A percentile compares a stretch with the other conserved stretches of the same genome.
phyloP scores from a whole-genome alignment of 1,140 invertebrate genomes.

The Gryon sp. region DNA sequence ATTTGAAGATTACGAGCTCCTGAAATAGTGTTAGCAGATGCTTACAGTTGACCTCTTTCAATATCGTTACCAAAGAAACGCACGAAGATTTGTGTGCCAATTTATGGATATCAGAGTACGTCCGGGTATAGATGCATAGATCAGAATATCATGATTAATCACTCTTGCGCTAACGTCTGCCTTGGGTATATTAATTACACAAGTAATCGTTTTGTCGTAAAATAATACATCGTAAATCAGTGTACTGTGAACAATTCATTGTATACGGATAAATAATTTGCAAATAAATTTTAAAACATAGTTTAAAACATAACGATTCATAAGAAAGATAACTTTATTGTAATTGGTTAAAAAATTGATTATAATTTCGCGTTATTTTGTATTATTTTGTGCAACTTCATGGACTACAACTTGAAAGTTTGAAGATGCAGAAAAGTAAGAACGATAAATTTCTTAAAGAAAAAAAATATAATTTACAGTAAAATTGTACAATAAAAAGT shows the following conservation, averaged over 20 bases:
- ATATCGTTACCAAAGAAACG: constrained; percentile 25
- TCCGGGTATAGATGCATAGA: constrained; percentile 18
- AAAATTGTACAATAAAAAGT: too few species aligned
- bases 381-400: too few species aligned
- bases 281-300: too few species aligned
- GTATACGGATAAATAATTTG: neutral
- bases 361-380: too few species aligned
- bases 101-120: constrained; percentile 17
- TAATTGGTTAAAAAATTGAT: too few species aligned
- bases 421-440: too few species aligned
- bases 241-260: neutral
- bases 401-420: too few species aligned
- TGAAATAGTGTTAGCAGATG: constrained; percentile 25
- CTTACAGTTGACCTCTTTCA: constrained; percentile 26
- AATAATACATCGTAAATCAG: neutral
- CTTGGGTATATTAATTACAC: constrained; percentile 22
- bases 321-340: too few species aligned
- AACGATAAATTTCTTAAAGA: too few species aligned
- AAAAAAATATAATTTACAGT: too few species aligned
- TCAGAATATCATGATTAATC: constrained; percentile 17
- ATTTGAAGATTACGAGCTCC: constrained; percentile 15
- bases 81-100: constrained; percentile 38
- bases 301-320: too few species aligned
- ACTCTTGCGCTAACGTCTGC: constrained; percentile 8
- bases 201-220: neutral